A percentile compares a stretch with the other conserved stretches of the same genome.
These are phyloP conservation scores for Poecilia gillii DNA, from an alignment of 2,797 vertebrate species.

Conservation along the genomic window DNA sequence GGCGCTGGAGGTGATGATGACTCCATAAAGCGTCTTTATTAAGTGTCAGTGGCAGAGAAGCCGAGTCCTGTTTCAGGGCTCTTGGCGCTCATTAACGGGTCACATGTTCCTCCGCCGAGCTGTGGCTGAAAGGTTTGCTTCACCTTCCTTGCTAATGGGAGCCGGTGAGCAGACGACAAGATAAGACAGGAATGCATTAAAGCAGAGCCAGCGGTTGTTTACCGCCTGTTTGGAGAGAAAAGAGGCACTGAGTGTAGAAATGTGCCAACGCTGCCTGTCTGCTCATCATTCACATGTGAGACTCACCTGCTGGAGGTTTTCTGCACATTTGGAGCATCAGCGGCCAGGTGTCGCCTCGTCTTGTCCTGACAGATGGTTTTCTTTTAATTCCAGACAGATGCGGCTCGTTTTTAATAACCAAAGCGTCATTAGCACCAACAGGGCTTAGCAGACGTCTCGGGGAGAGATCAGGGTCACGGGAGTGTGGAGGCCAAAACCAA, in stretches of 20 bases:
- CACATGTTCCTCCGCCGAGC: not conserved
- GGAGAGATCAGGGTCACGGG: slow-evolving; percentile 53
- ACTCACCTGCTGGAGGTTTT: slow-evolving; percentile 44
- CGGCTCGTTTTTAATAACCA: slow-evolving; percentile 39
- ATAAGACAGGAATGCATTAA: slow-evolving; percentile 20
- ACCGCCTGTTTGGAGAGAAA: not conserved
- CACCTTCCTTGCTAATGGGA: slow-evolving; percentile 30
- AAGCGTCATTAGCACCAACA: slow-evolving; percentile 48
- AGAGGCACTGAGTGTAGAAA: slow-evolving; percentile 20
- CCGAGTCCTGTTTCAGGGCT: not conserved
- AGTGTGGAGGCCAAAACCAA: slow-evolving; percentile 32
- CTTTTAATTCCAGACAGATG: slow-evolving; percentile 62
- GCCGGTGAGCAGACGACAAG: slow-evolving; percentile 19
- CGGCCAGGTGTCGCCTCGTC: slow-evolving; percentile 58
- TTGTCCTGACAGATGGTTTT: slow-evolving; percentile 57
- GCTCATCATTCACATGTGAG: slow-evolving; percentile 35
- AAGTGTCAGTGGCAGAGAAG: slow-evolving; percentile 30
- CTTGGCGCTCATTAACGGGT: slow-evolving; percentile 20
- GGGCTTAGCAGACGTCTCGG: slow-evolving; percentile 40
- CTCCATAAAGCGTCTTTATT: slow-evolving; percentile 45
- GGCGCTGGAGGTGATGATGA: slow-evolving; percentile 34
- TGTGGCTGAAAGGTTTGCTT: slow-evolving; percentile 25
- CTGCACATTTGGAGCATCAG: slow-evolving; percentile 37
- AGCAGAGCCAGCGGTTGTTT: slow-evolving; percentile 26
- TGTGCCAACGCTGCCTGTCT: slow-evolving; percentile 33